Percentiles rank a stretch among this genome's conserved stretches.
Conservation (phyloP, 2,113 vertebrate species). For the Elachura formosa region DNA sequence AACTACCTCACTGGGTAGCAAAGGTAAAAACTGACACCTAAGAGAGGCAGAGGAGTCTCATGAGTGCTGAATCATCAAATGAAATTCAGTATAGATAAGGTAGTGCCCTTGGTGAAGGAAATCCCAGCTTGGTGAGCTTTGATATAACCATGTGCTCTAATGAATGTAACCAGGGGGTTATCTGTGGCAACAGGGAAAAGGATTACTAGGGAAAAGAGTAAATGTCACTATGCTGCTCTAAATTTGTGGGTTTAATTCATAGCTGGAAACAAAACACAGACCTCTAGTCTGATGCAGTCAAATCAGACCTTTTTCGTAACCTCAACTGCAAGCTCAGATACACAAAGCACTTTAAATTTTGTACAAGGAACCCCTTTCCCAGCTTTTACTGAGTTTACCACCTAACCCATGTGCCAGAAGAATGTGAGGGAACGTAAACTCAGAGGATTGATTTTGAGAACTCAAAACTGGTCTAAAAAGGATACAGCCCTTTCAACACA, state of each 20-base stretch:
- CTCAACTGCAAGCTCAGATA: neutral
- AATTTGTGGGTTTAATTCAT: neutral
- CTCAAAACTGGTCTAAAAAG: neutral
- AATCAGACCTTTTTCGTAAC: neutral
- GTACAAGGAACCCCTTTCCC: neutral
- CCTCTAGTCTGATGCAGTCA: neutral
- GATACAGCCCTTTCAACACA: neutral
- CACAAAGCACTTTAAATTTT: neutral
- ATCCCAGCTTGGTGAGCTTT: neutral
- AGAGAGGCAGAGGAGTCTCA: neutral
- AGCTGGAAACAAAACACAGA: neutral
- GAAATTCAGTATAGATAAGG: neutral
- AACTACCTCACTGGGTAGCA: neutral
- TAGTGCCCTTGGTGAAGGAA: neutral
- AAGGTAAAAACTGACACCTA: neutral
- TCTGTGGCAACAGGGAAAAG: neutral
- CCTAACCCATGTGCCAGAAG: fast-evolving
- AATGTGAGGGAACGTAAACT: neutral
- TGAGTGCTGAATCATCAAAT: neutral
- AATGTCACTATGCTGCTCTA: neutral
- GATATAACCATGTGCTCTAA: neutral
- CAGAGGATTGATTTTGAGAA: neutral
- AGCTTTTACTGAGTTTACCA: neutral
- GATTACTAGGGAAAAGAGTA: neutral
- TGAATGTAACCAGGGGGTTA: neutral